A percentile compares a stretch with the other conserved stretches of the same genome.
phyloP scores from a whole-genome alignment of 2,113 vertebrate species.

The Chrysochloris asiatica region DNA sequence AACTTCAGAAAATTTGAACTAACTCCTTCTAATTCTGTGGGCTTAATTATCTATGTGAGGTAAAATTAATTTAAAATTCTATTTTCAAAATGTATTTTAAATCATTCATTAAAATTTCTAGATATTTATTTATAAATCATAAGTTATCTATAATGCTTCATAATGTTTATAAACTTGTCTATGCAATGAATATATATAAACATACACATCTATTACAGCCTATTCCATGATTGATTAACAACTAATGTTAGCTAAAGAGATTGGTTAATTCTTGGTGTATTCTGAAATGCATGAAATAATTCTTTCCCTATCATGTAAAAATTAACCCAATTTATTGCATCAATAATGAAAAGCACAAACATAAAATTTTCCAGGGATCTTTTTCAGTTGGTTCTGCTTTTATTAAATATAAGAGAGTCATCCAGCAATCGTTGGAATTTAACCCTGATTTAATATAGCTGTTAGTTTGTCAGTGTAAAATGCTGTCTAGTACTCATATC shows the following conservation, averaged over 20 bases:
- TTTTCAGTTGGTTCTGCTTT: background rate
- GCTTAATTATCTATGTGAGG: background rate
- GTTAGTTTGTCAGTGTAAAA: conserved; percentile 9
- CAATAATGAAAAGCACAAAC: background rate
- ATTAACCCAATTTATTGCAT: background rate
- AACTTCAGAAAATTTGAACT: background rate
- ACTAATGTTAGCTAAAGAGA: background rate
- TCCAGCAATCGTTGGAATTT: background rate
- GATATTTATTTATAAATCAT: background rate
- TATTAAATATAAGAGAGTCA: background rate
- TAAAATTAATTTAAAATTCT: background rate
- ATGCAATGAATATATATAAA: background rate
- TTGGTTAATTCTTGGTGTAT: background rate
- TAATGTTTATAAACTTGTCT: conserved; percentile 2
- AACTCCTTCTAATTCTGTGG: background rate
- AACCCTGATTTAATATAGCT: background rate
- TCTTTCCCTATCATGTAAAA: background rate
- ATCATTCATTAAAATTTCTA: background rate
- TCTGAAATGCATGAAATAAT: background rate
- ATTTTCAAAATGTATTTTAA: background rate
- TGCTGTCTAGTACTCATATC: background rate
- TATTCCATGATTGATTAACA: conserved; percentile 1
- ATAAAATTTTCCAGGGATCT: background rate
- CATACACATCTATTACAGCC: background rate
- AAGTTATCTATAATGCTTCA: background rate